A percentile compares a stretch with the other conserved stretches of the same genome.
Conservation (phyloP, 2,797 vertebrate genomes). For the Varecia variegata region DNA sequence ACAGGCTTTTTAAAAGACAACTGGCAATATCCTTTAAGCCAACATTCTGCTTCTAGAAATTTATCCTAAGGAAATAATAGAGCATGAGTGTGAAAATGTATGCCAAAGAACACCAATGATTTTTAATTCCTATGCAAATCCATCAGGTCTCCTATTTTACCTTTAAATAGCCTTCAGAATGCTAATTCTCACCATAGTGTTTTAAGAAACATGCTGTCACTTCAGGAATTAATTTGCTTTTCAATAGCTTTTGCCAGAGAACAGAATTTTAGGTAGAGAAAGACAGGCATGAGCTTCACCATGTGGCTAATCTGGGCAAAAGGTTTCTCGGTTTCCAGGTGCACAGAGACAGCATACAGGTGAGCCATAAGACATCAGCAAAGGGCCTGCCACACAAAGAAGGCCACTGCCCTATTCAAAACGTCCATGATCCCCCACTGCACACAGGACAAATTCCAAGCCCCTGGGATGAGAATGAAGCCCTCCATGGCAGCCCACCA, state of each 20-base stretch:
- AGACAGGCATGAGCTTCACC: background rate
- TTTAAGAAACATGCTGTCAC: slow-evolving; percentile 6
- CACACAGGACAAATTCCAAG: background rate
- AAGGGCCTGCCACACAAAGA: background rate
- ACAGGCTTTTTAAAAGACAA: background rate
- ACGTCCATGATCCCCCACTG: too few relatives aligned
- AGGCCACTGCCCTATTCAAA: background rate
- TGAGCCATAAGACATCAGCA: background rate
- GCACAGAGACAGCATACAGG: background rate
- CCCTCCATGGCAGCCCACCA: background rate
- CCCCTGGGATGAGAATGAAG: background rate
- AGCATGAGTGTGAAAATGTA: background rate
- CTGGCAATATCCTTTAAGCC: background rate
- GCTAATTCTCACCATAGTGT: background rate
- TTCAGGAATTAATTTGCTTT: background rate
- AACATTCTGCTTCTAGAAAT: background rate
- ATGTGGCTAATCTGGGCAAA: background rate
- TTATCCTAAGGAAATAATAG: background rate
- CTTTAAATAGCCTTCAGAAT: background rate
- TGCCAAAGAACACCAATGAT: background rate
- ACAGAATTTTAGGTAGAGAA: background rate
- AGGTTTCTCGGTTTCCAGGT: background rate
- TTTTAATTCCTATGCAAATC: background rate
- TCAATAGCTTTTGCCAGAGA: background rate
- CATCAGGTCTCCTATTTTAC: background rate